Evolutionary conservation across 1,140 invertebrate species (phyloP).

Genomic region (Pristionchus pacificus): DNA sequence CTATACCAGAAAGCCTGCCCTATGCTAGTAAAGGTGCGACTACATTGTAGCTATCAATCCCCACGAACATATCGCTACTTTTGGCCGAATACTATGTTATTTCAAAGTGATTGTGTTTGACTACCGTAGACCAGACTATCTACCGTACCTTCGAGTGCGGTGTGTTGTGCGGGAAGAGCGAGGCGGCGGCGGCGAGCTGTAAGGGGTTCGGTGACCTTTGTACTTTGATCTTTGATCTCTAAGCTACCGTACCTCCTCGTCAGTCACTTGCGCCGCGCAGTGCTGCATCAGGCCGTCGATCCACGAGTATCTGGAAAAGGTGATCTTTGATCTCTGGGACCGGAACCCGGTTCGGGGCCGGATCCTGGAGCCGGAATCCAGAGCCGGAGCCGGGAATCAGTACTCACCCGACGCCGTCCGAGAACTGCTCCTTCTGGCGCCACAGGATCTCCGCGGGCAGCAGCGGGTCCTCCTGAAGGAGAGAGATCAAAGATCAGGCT

Average conservation of each 20-base stretch:
- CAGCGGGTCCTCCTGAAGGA: conserved; percentile 50
- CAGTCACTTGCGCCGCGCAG: conserved; percentile 42
- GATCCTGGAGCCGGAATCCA: too few relatives aligned
- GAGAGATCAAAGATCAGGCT: too few relatives aligned
- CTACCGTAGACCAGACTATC: too few relatives aligned
- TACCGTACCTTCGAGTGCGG: conserved; percentile 49
- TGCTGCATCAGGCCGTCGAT: conserved; percentile 49
- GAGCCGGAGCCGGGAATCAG: too few relatives aligned
- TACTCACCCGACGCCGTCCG: conserved; percentile 57
- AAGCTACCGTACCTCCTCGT: conserved; percentile 49
- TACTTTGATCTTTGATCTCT: conserved; percentile 10
- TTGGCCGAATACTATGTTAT: too few relatives aligned
- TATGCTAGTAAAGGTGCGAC: too few relatives aligned
- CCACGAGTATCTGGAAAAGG: conserved; percentile 56
- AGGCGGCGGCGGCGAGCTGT: conserved; percentile 41
- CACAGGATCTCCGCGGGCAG: conserved; percentile 49
- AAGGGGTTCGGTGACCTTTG: conserved; percentile 17
- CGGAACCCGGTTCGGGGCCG: too few relatives aligned
- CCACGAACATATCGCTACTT: too few relatives aligned
- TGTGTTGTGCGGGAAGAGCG: conserved; percentile 49
- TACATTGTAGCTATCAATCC: too few relatives aligned
- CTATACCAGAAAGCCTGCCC: too few relatives aligned
- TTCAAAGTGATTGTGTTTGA: too few relatives aligned
- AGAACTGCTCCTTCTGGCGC: conserved; percentile 56
- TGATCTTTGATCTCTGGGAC: too few relatives aligned